Percentiles rank a stretch among this genome's conserved stretches.
Conservation (phyloP, 2,797 vertebrate species). For the Bradypodion ventrale region DNA sequence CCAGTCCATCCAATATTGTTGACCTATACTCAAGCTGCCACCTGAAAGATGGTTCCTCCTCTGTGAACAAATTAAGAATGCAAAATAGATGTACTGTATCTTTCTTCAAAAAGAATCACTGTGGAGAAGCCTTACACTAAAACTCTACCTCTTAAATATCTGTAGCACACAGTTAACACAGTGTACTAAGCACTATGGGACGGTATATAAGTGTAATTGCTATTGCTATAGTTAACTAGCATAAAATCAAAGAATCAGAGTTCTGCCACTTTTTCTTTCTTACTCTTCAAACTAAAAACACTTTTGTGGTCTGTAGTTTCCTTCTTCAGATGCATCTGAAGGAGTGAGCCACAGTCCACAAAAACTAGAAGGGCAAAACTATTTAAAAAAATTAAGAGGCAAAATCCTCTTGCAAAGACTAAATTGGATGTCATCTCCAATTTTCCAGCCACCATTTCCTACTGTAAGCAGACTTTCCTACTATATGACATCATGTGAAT, state of each 20-base stretch:
- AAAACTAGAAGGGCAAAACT: too few species aligned
- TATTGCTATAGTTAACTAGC: too few species aligned
- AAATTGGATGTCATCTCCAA: slow-evolving; percentile 19
- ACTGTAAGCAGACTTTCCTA: neutral
- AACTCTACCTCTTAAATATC: neutral
- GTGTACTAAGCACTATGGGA: too few species aligned
- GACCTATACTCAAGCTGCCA: neutral
- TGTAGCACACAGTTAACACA: neutral
- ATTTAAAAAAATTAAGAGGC: too few species aligned
- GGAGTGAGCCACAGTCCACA: too few species aligned
- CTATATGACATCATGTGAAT: neutral
- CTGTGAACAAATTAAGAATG: neutral
- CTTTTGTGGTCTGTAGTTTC: too few species aligned
- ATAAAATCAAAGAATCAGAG: neutral
- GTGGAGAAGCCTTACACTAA: neutral
- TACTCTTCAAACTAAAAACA: neutral
- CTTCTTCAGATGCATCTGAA: too few species aligned
- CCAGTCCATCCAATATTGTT: neutral
- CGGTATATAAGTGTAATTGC: too few species aligned
- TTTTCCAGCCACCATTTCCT: neutral
- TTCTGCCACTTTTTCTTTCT: neutral
- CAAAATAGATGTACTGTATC: neutral
- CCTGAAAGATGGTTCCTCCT: neutral
- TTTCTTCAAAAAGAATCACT: neutral
- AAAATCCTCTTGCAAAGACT: neutral